Percentiles rank a stretch among this genome's conserved stretches.
These are phyloP conservation scores for Drosophila truncata DNA, from an alignment of 1,140 invertebrate species.

Conservation along the genomic window DNA sequence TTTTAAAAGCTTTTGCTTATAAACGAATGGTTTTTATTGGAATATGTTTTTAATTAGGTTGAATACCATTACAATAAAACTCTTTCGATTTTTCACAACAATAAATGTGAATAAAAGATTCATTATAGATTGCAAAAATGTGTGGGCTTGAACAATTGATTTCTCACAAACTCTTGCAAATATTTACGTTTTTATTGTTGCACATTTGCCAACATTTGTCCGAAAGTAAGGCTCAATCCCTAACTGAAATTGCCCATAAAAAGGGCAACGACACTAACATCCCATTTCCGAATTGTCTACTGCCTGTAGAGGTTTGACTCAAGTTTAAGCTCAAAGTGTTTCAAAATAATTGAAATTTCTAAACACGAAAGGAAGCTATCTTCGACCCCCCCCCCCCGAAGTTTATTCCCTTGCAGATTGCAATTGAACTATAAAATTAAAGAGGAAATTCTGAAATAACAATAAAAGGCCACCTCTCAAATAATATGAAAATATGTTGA, in stretches of 20 bases:
- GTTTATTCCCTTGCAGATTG: too few species aligned
- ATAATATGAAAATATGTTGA: too few species aligned
- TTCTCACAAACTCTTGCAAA: slow-evolving; percentile 47
- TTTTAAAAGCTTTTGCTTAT: background rate
- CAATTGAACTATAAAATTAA: too few species aligned
- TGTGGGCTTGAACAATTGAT: slow-evolving; percentile 56
- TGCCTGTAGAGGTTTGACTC: background rate
- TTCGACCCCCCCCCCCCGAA: too few species aligned
- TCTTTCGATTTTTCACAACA: background rate
- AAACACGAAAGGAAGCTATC: too few species aligned
- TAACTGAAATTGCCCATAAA: slow-evolving; percentile 65
- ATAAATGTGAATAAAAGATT: background rate
- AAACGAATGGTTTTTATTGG: background rate
- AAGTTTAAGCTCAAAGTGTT: background rate
- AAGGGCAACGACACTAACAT: slow-evolving; percentile 22
- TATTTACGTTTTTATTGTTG: slow-evolving; percentile 38
- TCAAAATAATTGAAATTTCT: background rate
- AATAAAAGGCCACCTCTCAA: too few species aligned
- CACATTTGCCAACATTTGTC: slow-evolving; percentile 29
- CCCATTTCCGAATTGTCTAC: background rate
- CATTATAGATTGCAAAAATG: slow-evolving; percentile 13
- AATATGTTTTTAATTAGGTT: background rate
- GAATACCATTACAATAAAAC: background rate
- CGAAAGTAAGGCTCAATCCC: slow-evolving; percentile 21
- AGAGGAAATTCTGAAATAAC: too few species aligned